Percentiles rank a stretch among this genome's conserved stretches.
Conservation (phyloP, 1,140 invertebrate species). For the Drosophila nannoptera region DNA sequence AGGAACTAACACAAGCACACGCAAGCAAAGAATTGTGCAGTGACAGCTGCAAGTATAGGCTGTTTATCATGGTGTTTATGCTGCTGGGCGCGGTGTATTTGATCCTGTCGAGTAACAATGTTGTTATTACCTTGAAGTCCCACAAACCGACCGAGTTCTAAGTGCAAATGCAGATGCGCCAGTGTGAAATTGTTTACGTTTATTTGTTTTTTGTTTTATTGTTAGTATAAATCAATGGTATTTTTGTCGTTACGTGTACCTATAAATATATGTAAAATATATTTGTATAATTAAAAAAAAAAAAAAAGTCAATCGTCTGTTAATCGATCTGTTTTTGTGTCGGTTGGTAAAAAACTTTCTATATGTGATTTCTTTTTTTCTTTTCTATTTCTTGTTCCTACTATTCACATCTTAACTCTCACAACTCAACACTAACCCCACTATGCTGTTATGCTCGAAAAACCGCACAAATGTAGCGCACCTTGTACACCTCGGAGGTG, state of each 20-base stretch:
- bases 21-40: not conserved
- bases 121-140: constrained; percentile 19
- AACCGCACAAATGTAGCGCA: constrained; percentile 65
- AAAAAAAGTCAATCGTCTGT: no score
- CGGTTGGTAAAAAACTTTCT: no score
- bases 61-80: constrained; percentile 17
- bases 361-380: constrained; percentile 1
- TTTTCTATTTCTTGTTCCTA: constrained; percentile 13
- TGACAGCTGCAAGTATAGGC: not conserved
- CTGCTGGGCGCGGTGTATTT: constrained; percentile 25
- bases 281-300: no score
- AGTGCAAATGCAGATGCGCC: not conserved
- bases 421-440: constrained; percentile 14
- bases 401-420: constrained; percentile 9
- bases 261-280: no score
- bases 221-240: not conserved
- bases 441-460: constrained; percentile 7
- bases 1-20: constrained; percentile 5
- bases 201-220: not conserved
- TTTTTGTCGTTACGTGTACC: no score
- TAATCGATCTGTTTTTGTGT: no score
- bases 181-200: not conserved
- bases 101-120: constrained; percentile 33
- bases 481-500: constrained; percentile 79
- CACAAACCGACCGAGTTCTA: constrained; percentile 48